Base-by-base conservation (phyloP, 2,888 invertebrate genomes). In the Muschampia plurimacula region DNA sequence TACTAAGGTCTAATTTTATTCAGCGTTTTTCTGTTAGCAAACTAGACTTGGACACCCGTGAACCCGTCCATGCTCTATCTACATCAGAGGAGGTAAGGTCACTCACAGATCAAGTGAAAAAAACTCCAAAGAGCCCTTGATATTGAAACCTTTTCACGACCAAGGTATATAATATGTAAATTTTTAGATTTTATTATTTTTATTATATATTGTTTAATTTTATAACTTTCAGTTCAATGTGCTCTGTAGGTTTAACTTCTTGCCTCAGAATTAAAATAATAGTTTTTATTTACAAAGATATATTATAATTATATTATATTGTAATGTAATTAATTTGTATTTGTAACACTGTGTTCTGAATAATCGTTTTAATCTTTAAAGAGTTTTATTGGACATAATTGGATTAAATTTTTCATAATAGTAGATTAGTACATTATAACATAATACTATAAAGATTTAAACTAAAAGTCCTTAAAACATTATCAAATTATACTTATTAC, bases 41-140 rank as follows among this genome's bases (percentile, higher is more conserved):
- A 4, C 12, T 10, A 44, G 0, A 64, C 57, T 70, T 41, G 57
- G 52, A 59, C 32, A 66, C 41, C 36, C 39, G 41, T 32, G 49
- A 39, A 46, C 66, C 69, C 76, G 76, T 77, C 76, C 89, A 81
- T 90, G 90, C 79, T 79, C 80, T 89, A 90, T 91, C 90, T 90
- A 73, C 84, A 90, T 90, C 90, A 52, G 67, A 28, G 73, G 70
- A 68, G 72, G 74, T 75, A 75, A 78, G 74, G 69, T 74, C 76
- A 75, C 80, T 79, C 73, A 60, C 60, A 67, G 72, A 75, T 77
- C 83, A 82, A 80, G 83, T 82, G 80, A 85, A 87, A 84, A 86
- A 77, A 82, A 74, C 77, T 78, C 75, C 79, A 63, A 74, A 89
- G 86, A 49, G 77, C 78, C 76, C 82, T 85, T 77, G 62, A 76